Evolutionary conservation across 2,113 vertebrate genomes (phyloP), one percentile per base, ranked within the genome.

Genomic region (Gnathochromis pfefferi): DNA sequence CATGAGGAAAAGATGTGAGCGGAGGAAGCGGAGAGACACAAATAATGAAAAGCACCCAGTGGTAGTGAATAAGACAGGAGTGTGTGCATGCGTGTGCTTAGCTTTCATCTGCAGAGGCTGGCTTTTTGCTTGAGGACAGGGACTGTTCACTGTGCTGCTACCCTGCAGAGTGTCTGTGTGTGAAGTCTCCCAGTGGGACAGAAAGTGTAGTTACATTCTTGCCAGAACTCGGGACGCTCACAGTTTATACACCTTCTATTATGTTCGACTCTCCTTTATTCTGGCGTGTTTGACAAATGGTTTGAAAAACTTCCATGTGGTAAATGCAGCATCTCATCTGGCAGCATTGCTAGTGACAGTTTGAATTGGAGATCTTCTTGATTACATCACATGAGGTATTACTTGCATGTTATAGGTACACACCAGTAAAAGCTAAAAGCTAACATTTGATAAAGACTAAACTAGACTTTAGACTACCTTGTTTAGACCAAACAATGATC

Each of bases 91-190:
- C 80, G 58, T 81, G 63, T 38, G 81, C 65, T 87, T 75, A 85
- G 88, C 73, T 90, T 89, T 88, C 86, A 92, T 92, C 88, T 79
- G 82, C 54, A 91, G 85, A 88, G 45, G 65, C 83, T 88, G 86
- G 87, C 78, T 89, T 81, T 81, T 88, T 68, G 86, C 79, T 80
- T 40, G 16, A 42, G 82, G 85, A 90, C 83, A 86, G 58, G 73
- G 70, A 83, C 85, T 80, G 73, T 86, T 92, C 65, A 75, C 51
- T 89, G 58, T 55, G 28, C 75, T 87, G 85, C 63, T 81, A 31
- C 78, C 79, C 75, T 85, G 65, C 58, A 88, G 91, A 57, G 63
- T 87, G 82, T 87, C 51, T 87, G 63, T 87, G 81, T 85, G 82
- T 26, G 60, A 9, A 75, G 40, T 40, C 40, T 90, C 89, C 84